phyloP scores from a whole-genome alignment of 2,888 invertebrate genomes.

The Netelia fuscicornis region DNA sequence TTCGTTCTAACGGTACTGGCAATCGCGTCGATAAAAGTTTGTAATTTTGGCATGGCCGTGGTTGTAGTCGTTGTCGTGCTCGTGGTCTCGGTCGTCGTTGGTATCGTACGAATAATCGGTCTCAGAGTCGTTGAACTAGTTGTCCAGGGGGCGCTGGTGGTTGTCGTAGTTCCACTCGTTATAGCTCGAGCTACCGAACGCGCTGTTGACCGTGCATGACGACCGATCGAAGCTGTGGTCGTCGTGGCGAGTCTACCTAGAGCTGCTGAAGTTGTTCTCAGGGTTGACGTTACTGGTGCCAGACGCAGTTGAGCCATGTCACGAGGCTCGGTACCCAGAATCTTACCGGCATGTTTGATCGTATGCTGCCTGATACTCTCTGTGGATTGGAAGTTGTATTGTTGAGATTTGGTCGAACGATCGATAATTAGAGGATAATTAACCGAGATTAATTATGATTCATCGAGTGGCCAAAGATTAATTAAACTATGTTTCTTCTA shows the following conservation, averaged over 20 bases:
- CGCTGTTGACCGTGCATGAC: conserved; percentile 70
- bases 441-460: background rate
- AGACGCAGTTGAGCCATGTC: conserved; percentile 87
- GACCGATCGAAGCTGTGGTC: conserved; percentile 84
- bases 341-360: conserved; percentile 91
- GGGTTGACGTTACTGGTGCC: conserved; percentile 85
- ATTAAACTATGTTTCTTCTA: no score
- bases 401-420: no score
- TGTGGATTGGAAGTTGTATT: conserved; percentile 68
- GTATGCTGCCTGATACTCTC: conserved; percentile 91
- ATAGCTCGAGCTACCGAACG: conserved; percentile 72
- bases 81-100: conserved; percentile 83
- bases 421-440: background rate
- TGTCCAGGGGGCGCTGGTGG: conserved; percentile 81
- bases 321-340: conserved; percentile 87
- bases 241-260: conserved; percentile 75
- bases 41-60: conserved; percentile 84
- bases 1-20: conserved; percentile 71
- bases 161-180: conserved; percentile 82
- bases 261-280: conserved; percentile 80
- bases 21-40: conserved; percentile 76
- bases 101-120: conserved; percentile 82
- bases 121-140: conserved; percentile 76
- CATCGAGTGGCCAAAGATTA: no score
- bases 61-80: conserved; percentile 85